Percentiles rank a stretch among this genome's conserved stretches.
These are phyloP conservation scores for Prorops nasuta DNA, from an alignment of 1,140 invertebrate species.

Conservation along the genomic window DNA sequence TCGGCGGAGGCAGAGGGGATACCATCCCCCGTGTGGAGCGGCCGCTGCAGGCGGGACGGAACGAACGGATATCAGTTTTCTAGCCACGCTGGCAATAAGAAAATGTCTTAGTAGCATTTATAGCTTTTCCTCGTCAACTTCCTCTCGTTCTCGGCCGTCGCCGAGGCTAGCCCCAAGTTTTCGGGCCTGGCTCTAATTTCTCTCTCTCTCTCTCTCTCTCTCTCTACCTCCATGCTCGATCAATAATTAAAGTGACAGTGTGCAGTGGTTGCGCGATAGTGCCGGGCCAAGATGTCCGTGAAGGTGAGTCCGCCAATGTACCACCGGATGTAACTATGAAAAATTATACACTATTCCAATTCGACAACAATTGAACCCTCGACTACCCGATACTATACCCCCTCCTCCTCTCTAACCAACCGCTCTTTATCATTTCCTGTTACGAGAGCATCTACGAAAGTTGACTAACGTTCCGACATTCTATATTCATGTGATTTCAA, in stretches of 20 bases:
- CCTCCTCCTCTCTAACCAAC: too few relatives aligned
- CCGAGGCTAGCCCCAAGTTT: not conserved
- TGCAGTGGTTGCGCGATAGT: constrained; percentile 29
- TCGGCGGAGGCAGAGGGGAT: too few relatives aligned
- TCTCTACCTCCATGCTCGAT: constrained; percentile 21
- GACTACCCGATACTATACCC: too few relatives aligned
- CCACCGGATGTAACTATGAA: too few relatives aligned
- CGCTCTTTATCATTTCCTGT: too few relatives aligned
- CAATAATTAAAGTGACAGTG: constrained; percentile 26
- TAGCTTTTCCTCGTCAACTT: not conserved
- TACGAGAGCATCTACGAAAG: too few relatives aligned
- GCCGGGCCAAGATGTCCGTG: constrained; percentile 46
- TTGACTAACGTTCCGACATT: too few relatives aligned
- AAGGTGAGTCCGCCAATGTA: constrained; percentile 38
- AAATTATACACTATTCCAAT: too few relatives aligned
- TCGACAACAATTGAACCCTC: too few relatives aligned
- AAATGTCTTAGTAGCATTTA: constrained; percentile 17
- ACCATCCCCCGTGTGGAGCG: not conserved
- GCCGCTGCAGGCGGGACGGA: not conserved
- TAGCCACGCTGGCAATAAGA: constrained; percentile 3
- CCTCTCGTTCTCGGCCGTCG: not conserved
- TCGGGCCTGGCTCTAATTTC: not conserved
- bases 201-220: not conserved
- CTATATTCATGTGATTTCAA: too few relatives aligned
- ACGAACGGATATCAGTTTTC: not conserved